Base-by-base conservation (phyloP, 2,888 invertebrate genomes). In the Lasius fuliginosus region DNA sequence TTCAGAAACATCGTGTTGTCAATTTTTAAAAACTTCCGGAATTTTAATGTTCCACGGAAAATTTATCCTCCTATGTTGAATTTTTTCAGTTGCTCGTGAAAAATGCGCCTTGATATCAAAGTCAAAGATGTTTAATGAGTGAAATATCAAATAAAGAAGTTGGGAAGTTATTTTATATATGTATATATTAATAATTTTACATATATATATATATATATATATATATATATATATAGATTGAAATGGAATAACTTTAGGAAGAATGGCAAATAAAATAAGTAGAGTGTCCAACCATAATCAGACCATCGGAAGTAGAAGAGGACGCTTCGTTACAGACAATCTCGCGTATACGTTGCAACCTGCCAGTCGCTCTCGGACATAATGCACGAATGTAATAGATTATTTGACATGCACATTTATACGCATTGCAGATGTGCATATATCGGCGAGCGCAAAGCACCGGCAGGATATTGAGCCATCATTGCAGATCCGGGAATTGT, bases 401-500 rank as follows among this genome's bases (percentile, higher is more conserved):
- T 58, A 56, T 75, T 75, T 49, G 49, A 49, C 49, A 46, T 58
- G 65, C n/a, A 40, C 65, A 49, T 65, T 12, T 64, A 36, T 76
- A 15, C 9, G 5, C n/a, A 27, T 30, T n/a, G 12, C 9, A 18
- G 36, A 40, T 49, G 33, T 1, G 23, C 15, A 36, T 18, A 27
- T 27, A n/a, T 23, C 12, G 30, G 49, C 33, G 36, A 77, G 40
- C 64, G 62, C 71, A 62, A 83, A 58, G 82, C 67, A 76, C 84
- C 69, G 75, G 46, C 46, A 49, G 67, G 77, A 82, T 92, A 92
- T 92, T 92, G 92, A 92, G 92, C 91, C 92, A 91, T 92, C 92
- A 90, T 87, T 86, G 83, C 49, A 83, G 88, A 92, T 92, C 92
- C 91, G 92, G 92, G 92, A 92, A 91, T 91, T 89, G 90, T 86